phyloP scores from a whole-genome alignment of 2,888 invertebrate genomes.

The Melieria crassipennis region DNA sequence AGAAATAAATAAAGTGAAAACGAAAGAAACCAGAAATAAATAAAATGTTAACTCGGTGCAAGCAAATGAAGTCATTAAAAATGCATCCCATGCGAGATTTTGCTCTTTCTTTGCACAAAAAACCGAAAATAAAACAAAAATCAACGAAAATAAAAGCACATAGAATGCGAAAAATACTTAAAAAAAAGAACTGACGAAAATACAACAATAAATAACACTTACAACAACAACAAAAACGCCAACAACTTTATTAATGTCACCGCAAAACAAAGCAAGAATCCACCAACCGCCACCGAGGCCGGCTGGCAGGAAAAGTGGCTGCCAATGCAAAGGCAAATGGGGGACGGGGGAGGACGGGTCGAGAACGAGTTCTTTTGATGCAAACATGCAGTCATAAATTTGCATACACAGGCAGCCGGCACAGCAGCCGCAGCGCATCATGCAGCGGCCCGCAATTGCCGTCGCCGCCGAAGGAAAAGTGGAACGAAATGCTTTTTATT shows the following conservation, averaged over 20 bases:
- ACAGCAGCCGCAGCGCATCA: slow-evolving; percentile 1
- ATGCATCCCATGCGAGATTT: not conserved
- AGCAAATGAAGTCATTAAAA: slow-evolving; percentile 36
- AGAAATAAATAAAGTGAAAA: no score
- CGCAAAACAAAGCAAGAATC: not conserved
- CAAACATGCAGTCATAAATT: slow-evolving; percentile 32
- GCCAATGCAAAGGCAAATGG: not conserved
- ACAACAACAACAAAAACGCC: slow-evolving; percentile 18
- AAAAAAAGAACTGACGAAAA: slow-evolving; percentile 21
- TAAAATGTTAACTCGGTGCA: slow-evolving; percentile 21
- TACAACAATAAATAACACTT: not conserved
- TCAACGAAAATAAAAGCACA: slow-evolving; percentile 8
- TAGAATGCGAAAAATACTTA: slow-evolving; percentile 13
- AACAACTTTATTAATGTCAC: slow-evolving; percentile 37
- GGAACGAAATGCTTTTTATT: not conserved
- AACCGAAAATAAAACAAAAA: slow-evolving; percentile 11
- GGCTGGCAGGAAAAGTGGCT: no score
- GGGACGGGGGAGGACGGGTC: not conserved
- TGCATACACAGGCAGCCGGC: slow-evolving; percentile 24
- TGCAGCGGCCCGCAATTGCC: not conserved
- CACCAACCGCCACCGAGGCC: no score
- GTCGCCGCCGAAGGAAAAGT: not conserved
- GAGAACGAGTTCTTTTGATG: slow-evolving; percentile 27
- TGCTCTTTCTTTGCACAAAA: slow-evolving; percentile 17
- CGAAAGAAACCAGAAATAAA: no score